Evolutionary conservation across 2,113 vertebrate genomes (phyloP), one percentile per base, ranked within the genome.

Genomic region (Todiramphus chloris): DNA sequence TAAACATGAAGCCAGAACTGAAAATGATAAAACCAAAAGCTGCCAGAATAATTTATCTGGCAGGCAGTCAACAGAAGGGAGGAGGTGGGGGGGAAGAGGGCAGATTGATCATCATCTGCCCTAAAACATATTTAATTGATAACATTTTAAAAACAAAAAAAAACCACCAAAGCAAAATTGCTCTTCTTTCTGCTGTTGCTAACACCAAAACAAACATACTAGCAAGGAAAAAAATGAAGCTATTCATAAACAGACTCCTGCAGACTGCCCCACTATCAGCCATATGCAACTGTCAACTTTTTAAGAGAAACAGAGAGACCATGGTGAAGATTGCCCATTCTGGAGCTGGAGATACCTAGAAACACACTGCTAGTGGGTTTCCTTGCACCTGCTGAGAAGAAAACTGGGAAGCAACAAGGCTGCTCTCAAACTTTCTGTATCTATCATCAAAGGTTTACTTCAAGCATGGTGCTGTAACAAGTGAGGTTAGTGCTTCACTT

Each of bases 11-110:
- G 11, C 5, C 13, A 39, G 25, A 53, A 69, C 7, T 0, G 3
- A 48, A 87, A 87, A 64, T 4, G 0, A 16, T 43, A 53, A 79
- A 79, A 27, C 8, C 28, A 82, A 87, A 92, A 78, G 27, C n/a
- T 31, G 63, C 19, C 17, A 74, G 37, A 11, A 60, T 11, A 68
- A 60, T 13, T 68, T 5, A 73, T 39, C 10, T 69, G n/a, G 18
- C 18, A 79, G 58, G 68, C 16, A 64, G 31, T 33, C 28, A 35
- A 31, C 37, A 73, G 39, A 25, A 67, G 20, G 6, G 20, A 18
- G 8, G 25, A 8, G 24, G 10, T 1, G 4, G 3, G 1, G 1
- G 5, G 3, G 1, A 0, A 60, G 5, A 46, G 4, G 8, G 11
- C 13, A 75, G 13, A 59, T 0, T 27, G 20, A 70, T 78, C 30